Conservation (phyloP, 2,888 invertebrate species). For the Macrophya annulata region DNA sequence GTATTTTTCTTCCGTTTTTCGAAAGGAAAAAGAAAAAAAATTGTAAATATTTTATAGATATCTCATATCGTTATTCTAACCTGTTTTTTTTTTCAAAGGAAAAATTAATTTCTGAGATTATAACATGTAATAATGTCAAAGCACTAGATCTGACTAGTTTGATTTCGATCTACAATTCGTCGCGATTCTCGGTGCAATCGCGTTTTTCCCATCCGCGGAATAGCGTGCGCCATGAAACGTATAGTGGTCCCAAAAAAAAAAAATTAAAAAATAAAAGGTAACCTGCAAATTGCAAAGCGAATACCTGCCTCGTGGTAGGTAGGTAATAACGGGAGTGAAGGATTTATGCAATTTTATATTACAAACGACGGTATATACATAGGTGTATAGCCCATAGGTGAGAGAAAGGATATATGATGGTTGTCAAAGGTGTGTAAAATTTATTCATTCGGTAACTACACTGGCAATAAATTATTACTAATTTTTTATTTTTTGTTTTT, state of each 20-base stretch:
- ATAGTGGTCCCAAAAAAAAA: background rate
- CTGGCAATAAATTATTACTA: background rate
- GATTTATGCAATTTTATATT: conserved; percentile 48
- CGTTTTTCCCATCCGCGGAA: background rate
- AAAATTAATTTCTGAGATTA: background rate
- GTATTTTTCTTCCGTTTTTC: background rate
- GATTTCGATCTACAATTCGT: background rate
- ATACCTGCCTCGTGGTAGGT: conserved; percentile 21
- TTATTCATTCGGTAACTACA: background rate
- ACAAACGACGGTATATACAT: conserved; percentile 19
- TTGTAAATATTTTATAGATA: no score
- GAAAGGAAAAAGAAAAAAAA: background rate
- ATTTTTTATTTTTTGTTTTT: background rate
- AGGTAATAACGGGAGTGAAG: conserved; percentile 33
- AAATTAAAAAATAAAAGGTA: conserved; percentile 7
- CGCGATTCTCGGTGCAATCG: background rate
- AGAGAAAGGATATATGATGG: conserved; percentile 12
- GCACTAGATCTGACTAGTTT: background rate
- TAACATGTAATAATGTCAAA: background rate
- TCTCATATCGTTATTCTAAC: no score
- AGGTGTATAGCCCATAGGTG: background rate
- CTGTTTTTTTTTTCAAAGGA: background rate
- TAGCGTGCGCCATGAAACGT: conserved; percentile 46
- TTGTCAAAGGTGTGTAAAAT: background rate
- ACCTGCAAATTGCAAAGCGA: conserved; percentile 21